Evolutionary conservation across 2,113 vertebrate genomes (phyloP), one percentile per base, ranked within the genome.

Genomic region (Xiphorhynchus elegans): DNA sequence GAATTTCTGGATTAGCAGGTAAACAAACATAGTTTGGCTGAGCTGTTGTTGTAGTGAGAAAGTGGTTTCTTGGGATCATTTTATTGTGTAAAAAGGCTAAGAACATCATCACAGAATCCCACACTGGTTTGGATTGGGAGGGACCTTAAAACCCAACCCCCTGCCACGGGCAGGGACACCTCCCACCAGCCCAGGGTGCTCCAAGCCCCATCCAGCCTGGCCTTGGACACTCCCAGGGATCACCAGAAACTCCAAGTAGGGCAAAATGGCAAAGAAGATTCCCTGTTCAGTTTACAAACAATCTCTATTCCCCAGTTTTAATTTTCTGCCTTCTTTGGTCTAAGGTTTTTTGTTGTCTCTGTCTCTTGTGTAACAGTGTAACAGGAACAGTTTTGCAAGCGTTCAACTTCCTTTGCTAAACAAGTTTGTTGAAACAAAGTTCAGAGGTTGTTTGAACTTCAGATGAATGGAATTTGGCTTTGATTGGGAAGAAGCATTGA

Each of bases 361-460:
- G 8, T 63, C 35, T 49, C 53, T 44, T 76, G 10, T 5, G 1
- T 21, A 23, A 46, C 70, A 28, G 10, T 5, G 1, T 21, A 23
- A 46, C 70, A 28, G 26, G 42, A 29, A 73, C 26, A 46, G 9
- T 76, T 84, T 60, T 73, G 52, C 69, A 89, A 16, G n/a, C 50
- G 21, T 50, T 28, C 23, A 6, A 0, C 25, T 87, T 7, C 79
- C 37, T 75, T 49, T 63, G n/a, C 44, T 50, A 2, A 90, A 58
- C 5, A 6, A 89, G 52, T 92, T 81, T 84, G 37, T 95, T 91
- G 37, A 89, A 94, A 64, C 77, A 79, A 87, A 82, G 84, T 87
- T 82, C 66, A 82, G 58, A 75, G 59, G 66, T 37, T 13, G 7
- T 62, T 79, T 59, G 58, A 93, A 52, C 29, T 81, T 4, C 4